Base-by-base conservation (phyloP, 2,797 vertebrate species). In the Hephaestus fuliginosus region DNA sequence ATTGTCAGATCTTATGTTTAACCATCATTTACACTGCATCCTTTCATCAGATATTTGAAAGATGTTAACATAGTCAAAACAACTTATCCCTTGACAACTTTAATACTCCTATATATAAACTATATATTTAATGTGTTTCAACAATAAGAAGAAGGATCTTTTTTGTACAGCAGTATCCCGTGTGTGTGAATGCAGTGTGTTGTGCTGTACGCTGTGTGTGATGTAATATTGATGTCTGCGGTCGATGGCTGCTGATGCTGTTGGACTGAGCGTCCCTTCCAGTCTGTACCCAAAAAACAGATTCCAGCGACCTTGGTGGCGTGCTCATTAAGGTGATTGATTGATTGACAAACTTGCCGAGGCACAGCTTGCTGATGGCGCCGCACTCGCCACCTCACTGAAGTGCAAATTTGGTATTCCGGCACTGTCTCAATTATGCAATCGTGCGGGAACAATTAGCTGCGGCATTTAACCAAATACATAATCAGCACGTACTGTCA, bases 401-500 rank as follows among this genome's bases (percentile, higher is more conserved):
- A 82, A 86, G 81, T 83, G 64, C 68, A 80, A 7, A 87, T 83
- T 87, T 82, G 60, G 74, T 92, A 87, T 91, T 92, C 89, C 9
- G 33, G 7, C 39, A 1, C 48, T 10, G 77, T 87, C 86, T 83
- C 80, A 71, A 79, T 90, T 88, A 90, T 85, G 83, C 74, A 73
- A 70, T 79, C 49, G 41, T 84, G 83, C 87, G 33, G 82, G 81
- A 85, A 88, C 89, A 94, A 91, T 93, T 91, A 93, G 83, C 84
- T 70, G 82, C 53, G 62, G 74, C 89, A 89, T 90, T 93, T 92
- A 91, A 78, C 82, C 80, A 89, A 87, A 93, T 84, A 90, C 75
- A 85, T 89, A 81, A 92, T 91, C 88, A 84, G 86, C 76, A 88
- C 66, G 86, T 76, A 88, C 88, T 83, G 84, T 90, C 89, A 92